Base-by-base conservation (phyloP, 2,113 vertebrate species). In the Heterocephalus glaber region DNA sequence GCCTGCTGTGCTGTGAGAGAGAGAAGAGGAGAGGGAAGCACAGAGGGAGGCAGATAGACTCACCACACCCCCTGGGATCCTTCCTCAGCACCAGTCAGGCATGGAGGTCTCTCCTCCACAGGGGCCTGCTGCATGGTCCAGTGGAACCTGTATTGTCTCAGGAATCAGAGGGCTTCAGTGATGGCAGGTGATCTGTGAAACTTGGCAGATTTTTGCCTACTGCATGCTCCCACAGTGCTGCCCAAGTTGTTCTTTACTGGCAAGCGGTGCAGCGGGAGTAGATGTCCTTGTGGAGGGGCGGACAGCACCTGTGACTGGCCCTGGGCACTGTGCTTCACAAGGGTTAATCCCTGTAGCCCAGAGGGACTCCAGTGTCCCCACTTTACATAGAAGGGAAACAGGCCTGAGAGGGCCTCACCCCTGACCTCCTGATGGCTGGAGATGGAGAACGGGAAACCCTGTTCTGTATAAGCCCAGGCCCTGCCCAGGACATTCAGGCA, bases 111-210 rank as follows among this genome's bases (percentile, higher is more conserved):
- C 26, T 4, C 28, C 38, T 41, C 8, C 24, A 33, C 10, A 3
- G 24, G 24, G 8, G 17, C 81, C 58, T 60, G n/a, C 38, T 20
- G 2, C 0, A 3, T 44, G 58, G 38, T 16, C 8, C 28, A 17
- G 1, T 19, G 26, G 26, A 3, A 19, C 2, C 9, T 28, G 2
- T 28, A 11, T 2, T 33, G 38, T 63, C 22, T 44, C 13, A 7
- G 26, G 72, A 30, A 47, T 26, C 26, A 7, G 12, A 76, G 24
- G 72, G 24, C 41, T 47, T 76, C 41, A 28, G 41, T 28, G 72
- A 47, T 7, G 5, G 26, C 20, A 14, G 41, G 44, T 47, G 72
- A 76, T 14, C 26, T 17, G 70, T 28, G 44, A 26, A 16, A 49
- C 44, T 30, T 30, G 26, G 72, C 26, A 17, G 44, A 47, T 30